Percentiles rank a stretch among this genome's conserved stretches.
Conservation (phyloP, 1,140 invertebrate species). For the Fopius arisanus region DNA sequence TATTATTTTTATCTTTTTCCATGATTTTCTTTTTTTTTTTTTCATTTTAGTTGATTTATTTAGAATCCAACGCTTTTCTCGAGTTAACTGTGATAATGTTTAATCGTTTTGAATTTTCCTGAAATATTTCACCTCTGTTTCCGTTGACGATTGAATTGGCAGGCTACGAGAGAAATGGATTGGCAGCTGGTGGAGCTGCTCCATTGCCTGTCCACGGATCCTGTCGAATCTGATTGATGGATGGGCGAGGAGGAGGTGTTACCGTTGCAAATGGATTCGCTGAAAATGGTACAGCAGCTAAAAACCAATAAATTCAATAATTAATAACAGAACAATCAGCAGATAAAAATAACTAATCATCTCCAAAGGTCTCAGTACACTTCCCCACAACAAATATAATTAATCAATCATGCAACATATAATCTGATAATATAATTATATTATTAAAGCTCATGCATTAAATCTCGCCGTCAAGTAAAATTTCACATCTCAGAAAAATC, state of each 20-base stretch:
- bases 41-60: constrained; percentile 30
- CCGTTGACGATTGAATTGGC: constrained; percentile 24
- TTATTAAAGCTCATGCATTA: not conserved
- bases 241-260: constrained; percentile 61
- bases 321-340: not conserved
- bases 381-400: too few relatives aligned
- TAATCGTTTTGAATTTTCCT: constrained; percentile 2
- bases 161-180: constrained; percentile 65
- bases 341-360: too few relatives aligned
- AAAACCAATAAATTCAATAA: constrained; percentile 35
- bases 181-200: constrained; percentile 49
- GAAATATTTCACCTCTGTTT: constrained; percentile 8
- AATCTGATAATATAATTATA: not conserved
- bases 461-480: not conserved
- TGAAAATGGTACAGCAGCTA: constrained; percentile 55
- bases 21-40: not conserved
- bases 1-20: constrained; percentile 25
- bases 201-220: constrained; percentile 59
- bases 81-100: constrained; percentile 40
- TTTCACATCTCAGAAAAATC: not conserved
- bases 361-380: too few relatives aligned
- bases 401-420: too few relatives aligned
- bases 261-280: constrained; percentile 62
- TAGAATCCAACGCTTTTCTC: constrained; percentile 43
- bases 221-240: constrained; percentile 64